Percentiles rank a stretch among this genome's conserved stretches.
These are phyloP conservation scores for Caretta caretta DNA, from an alignment of 2,113 vertebrate species.

Conservation along the genomic window DNA sequence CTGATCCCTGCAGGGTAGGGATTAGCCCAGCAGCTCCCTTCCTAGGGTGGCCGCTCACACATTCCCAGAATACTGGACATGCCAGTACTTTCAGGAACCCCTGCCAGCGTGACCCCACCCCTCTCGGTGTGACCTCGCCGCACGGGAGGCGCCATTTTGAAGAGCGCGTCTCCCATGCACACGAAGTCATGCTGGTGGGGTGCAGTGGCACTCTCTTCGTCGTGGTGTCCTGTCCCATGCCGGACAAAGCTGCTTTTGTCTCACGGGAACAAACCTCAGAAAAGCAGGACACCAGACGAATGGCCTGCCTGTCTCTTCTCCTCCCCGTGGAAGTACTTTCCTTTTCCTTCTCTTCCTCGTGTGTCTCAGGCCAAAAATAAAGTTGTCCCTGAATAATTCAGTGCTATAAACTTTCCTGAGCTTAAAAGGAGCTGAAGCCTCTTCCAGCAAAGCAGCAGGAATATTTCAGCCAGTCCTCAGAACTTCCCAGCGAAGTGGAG, in stretches of 20 bases:
- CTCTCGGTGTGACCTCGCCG: neutral
- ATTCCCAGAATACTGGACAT: neutral
- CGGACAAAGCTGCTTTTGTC: neutral
- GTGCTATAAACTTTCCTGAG: conserved; percentile 41
- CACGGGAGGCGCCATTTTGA: neutral
- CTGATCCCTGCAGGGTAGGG: neutral
- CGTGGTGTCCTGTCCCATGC: neutral
- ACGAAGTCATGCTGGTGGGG: neutral
- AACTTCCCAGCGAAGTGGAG: neutral
- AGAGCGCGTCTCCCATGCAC: neutral
- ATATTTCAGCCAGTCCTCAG: conserved; percentile 53
- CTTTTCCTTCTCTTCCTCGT: conserved; percentile 13
- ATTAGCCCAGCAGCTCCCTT: conserved; percentile 6
- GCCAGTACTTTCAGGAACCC: neutral
- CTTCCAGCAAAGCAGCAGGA: conserved; percentile 12
- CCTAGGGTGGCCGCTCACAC: neutral
- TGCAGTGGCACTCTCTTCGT: neutral
- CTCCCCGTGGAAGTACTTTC: neutral
- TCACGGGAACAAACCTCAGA: neutral
- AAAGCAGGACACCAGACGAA: neutral
- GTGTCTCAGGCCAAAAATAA: conserved; percentile 57
- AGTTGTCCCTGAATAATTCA: conserved; percentile 60
- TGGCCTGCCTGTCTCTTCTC: neutral
- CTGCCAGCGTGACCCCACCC: too few species aligned
- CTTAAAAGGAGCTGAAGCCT: conserved; percentile 54